Conservation (phyloP, 2,113 vertebrate species). For the Pteropus alecto region DNA sequence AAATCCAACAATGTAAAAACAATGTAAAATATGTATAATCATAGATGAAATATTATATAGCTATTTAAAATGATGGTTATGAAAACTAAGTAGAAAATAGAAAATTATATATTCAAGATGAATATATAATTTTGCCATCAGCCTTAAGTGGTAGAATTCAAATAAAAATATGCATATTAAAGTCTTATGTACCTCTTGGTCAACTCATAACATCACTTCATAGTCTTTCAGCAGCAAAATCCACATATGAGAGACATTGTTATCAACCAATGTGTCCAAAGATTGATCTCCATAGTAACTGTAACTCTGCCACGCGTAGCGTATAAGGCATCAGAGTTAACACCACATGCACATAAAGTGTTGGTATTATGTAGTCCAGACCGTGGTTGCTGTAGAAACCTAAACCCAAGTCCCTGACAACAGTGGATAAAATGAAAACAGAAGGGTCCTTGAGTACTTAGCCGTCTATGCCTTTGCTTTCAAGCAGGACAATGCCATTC, state of each 20-base stretch:
- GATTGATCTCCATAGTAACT: slow-evolving; percentile 72
- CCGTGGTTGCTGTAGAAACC: slow-evolving; percentile 69
- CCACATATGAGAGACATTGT: slow-evolving; percentile 17
- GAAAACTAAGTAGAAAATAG: neutral
- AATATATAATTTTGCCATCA: neutral
- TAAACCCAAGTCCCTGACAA: slow-evolving; percentile 56
- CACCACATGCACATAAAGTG: slow-evolving; percentile 39
- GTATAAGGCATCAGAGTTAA: slow-evolving; percentile 55
- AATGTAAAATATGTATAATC: neutral
- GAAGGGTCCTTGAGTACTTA: slow-evolving; percentile 48
- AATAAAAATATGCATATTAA: slow-evolving; percentile 23
- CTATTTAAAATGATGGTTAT: slow-evolving; percentile 11
- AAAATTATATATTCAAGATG: neutral
- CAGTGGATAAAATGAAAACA: slow-evolving; percentile 57
- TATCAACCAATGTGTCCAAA: slow-evolving; percentile 65
- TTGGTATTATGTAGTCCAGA: slow-evolving; percentile 52
- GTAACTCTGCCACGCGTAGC: slow-evolving; percentile 46
- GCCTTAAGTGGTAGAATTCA: neutral
- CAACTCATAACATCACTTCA: slow-evolving; percentile 41
- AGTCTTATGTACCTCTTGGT: neutral
- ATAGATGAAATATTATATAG: neutral
- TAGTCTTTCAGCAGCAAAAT: slow-evolving; percentile 57
- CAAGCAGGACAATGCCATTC: neutral
- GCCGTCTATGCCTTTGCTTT: slow-evolving; percentile 14
- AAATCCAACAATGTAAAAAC: neutral